These are phyloP conservation scores for Rhincodon typus DNA, from an alignment of 2,797 vertebrate genomes.

Conservation along the genomic window DNA sequence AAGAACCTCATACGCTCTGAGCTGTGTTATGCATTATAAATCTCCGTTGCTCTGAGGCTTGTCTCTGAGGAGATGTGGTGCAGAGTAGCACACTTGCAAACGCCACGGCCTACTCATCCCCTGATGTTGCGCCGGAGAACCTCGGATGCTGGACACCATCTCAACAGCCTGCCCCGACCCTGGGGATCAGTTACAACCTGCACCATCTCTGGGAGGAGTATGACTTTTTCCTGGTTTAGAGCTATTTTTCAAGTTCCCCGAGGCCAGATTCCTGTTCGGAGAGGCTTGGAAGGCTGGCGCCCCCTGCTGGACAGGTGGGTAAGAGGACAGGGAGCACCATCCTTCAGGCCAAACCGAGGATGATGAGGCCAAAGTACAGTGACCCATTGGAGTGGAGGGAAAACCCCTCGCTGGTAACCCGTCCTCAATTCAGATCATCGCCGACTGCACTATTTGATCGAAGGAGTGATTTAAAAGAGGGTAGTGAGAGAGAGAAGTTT, in stretches of 20 bases:
- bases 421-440: background rate
- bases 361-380: background rate
- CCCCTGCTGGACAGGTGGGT: too few relatives aligned
- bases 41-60: background rate
- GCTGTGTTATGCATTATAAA: background rate
- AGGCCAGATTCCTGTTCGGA: background rate
- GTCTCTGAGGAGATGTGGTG: too few relatives aligned
- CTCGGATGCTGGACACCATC: background rate
- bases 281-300: background rate
- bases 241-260: too few relatives aligned
- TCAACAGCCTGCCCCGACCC: background rate
- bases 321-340: background rate
- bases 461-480: too few relatives aligned
- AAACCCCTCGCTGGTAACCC: background rate
- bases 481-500: background rate
- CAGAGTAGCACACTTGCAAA: background rate
- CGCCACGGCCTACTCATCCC: background rate
- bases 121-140: background rate
- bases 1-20: background rate
- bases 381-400: background rate
- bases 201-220: background rate
- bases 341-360: background rate
- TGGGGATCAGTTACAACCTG: too few relatives aligned
- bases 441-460: too few relatives aligned
- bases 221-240: too few relatives aligned